Base-by-base conservation (phyloP, 2,113 vertebrate species). In the Clarias magur region DNA sequence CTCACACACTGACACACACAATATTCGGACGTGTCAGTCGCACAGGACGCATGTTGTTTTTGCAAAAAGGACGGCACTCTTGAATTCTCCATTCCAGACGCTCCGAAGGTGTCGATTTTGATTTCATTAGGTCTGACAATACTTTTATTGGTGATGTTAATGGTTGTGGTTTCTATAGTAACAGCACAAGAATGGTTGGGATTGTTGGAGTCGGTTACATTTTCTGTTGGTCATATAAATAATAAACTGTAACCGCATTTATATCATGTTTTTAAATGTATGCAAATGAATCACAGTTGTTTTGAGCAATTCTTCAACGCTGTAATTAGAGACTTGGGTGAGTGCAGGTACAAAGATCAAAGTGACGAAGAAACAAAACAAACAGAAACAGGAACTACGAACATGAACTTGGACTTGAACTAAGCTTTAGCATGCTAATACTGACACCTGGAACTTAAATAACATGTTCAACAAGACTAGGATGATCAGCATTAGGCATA, bases 1-100 rank as follows among this genome's bases (percentile, higher is more conserved):
- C 59, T 83, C 63, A 84, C 80, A 63, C 72, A 38, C 65, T 81
- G 81, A 68, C 67, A 87, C 25, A 59, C 78, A 62, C 76, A 57
- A 80, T 70, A 84, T 57, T 84, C 57, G 68, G 68, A 25, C n/a
- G 21, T 57, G 63, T 86, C 85, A 82, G 62, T 86, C 73, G 86
- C 27, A 65, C 25, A 0, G 23, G 59, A 88, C 12, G 17, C 5
- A 34, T 12, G 67, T 78, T 85, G 59, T 82, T 67, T 75, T 83
- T 62, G 48, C 27, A 17, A 88, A 80, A 82, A 56, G 27, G 21
- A 17, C 68, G 62, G 12, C 76, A 13, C 21, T 60, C 7, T 56
- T 15, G 38, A 80, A 72, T 57, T 57, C 48, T 56, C 2, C 0
- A 57, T 79, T 57, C 13, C 27, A 15, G 13, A 30, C 57, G n/a